These are phyloP conservation scores for Clytia hemisphaerica DNA, from an alignment of 30 jellyfish, hydroid and myxozoan genomes.

Conservation along the genomic window DNA sequence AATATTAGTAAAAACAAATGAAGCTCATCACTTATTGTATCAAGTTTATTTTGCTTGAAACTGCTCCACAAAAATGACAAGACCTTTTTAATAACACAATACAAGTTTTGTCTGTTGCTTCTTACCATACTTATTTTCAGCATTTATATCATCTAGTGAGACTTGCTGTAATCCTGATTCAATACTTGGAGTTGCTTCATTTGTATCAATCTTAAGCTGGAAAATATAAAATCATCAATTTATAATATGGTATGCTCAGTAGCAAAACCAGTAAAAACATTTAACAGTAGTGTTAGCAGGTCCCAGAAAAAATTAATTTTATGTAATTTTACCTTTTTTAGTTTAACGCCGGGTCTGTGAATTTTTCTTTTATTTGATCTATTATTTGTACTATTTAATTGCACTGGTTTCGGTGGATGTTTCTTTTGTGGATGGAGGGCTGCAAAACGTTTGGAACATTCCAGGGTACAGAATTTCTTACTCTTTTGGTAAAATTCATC, in stretches of 20 bases:
- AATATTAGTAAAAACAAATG: too few species aligned
- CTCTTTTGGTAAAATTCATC: constrained; percentile 75
- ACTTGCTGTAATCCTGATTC: constrained; percentile 39
- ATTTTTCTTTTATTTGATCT: constrained; percentile 41
- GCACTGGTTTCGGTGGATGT: constrained; percentile 16
- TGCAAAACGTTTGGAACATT: constrained; percentile 78
- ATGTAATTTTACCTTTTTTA: constrained; percentile 20
- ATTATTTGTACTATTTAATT: not conserved
- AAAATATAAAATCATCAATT: not conserved
- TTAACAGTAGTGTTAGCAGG: not conserved
- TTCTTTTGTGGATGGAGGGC: constrained; percentile 75
- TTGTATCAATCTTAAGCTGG: constrained; percentile 13
- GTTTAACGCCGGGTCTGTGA: constrained; percentile 26
- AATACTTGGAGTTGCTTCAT: constrained; percentile 16
- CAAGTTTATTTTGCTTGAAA: too few species aligned
- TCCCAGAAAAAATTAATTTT: not conserved
- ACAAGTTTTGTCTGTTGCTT: too few species aligned
- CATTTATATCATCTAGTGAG: constrained; percentile 14
- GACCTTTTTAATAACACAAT: too few species aligned
- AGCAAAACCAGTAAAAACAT: not conserved
- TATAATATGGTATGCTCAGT: not conserved
- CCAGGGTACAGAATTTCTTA: constrained; percentile 83
- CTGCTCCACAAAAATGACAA: too few species aligned
- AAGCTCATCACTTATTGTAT: too few species aligned
- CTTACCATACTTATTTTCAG: not conserved